A percentile compares a stretch with the other conserved stretches of the same genome.
Conservation (phyloP, 2,888 invertebrate genomes). For the Eupithecia tripunctaria region DNA sequence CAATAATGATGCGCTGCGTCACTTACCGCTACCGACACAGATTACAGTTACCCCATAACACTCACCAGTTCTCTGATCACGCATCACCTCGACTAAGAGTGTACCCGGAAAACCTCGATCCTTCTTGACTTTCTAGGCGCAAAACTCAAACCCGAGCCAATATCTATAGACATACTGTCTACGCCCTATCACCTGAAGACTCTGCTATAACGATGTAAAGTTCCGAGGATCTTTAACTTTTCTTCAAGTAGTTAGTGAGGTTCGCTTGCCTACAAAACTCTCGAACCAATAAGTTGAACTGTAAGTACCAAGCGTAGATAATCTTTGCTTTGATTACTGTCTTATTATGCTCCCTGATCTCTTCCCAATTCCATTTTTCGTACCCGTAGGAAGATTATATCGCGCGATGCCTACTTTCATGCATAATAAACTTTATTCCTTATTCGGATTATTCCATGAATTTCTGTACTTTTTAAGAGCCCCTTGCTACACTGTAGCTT, state of each 20-base stretch:
- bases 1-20: not conserved
- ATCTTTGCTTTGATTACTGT: not conserved
- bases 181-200: not conserved
- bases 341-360: not conserved
- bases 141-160: not conserved
- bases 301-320: not conserved
- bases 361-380: conserved; percentile 1
- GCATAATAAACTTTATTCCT: not conserved
- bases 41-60: too few relatives aligned
- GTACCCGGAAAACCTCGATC: not conserved
- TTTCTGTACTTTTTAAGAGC: not conserved
- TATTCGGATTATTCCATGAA: not conserved
- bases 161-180: not conserved
- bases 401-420: not conserved
- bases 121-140: not conserved
- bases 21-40: too few relatives aligned
- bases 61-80: not conserved
- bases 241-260: conserved; percentile 1
- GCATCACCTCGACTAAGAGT: not conserved
- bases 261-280: not conserved
- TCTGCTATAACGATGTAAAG: conserved; percentile 3
- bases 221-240: conserved; percentile 6
- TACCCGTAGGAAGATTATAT: not conserved
- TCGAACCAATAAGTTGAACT: not conserved
- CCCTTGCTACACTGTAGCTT: not conserved